Base-by-base conservation (phyloP, 2,113 vertebrate genomes). In the Urocolius indicus region DNA sequence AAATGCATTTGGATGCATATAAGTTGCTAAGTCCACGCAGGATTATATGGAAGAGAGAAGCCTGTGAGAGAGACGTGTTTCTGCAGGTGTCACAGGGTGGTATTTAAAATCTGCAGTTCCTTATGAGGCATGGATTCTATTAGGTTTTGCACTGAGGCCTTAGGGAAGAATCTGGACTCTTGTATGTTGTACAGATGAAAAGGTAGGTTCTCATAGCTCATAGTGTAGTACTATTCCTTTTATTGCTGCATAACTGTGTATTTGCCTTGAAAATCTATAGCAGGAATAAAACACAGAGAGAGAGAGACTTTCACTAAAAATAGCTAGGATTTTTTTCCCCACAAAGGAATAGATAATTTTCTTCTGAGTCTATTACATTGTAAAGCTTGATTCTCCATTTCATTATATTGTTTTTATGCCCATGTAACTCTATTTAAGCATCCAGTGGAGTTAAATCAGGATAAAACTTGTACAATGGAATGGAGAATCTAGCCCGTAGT, bases 351-450 rank as follows among this genome's bases (percentile, higher is more conserved):
- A 86, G 80, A 89, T 92, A 4, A 79, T 96, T 96, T 91, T 90
- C 80, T 86, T 89, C 66, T 49, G 38, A 75, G 82, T 77, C 82
- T 95, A 65, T 94, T 96, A 63, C 10, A 3, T 84, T 92, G 52
- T 81, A 90, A 91, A 77, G 57, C 65, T 90, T 92, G 45, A 91
- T 90, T 92, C 94, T 71, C 67, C 87, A 71, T 93, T 96, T 94
- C 93, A 94, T 96, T 95, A 80, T 91, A 67, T 91, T 93, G 87
- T 21, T 96, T 95, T 95, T 94, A 96, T 95, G 92, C 80, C 52
- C 7, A 2, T 82, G 69, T 95, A 94, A 84, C 76, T 92, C 92
- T 90, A 16, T 82, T 96, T 95, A 87, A 96, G 94, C 65, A 92
- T 90, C 88, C 88, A 89, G 48, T 75, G 49, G 87, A 88, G 72